Conservation (phyloP, 2,888 invertebrate genomes). For the Tenodera sinensis region DNA sequence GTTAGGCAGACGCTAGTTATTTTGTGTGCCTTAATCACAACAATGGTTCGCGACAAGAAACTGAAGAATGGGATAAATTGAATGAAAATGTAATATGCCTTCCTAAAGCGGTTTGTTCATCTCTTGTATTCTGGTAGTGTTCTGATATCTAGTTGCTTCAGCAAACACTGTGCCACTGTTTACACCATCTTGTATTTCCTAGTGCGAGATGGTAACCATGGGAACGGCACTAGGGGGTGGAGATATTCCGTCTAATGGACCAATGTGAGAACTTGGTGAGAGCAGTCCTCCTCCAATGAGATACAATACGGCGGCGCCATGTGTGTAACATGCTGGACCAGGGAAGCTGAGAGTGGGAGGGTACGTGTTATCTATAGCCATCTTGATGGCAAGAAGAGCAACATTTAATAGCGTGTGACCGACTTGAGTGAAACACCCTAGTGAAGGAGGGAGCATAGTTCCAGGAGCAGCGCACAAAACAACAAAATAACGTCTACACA, state of each 20-base stretch:
- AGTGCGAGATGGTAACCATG: not conserved
- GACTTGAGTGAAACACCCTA: not conserved
- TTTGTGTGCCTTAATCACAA: too few species aligned
- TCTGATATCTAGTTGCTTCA: not conserved
- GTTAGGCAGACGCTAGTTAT: too few species aligned
- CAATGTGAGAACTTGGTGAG: not conserved
- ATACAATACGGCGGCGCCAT: slow-evolving; percentile 1
- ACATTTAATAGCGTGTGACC: not conserved
- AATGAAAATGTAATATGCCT: too few species aligned
- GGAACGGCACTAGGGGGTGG: not conserved
- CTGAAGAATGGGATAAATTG: too few species aligned
- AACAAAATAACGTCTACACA: not conserved
- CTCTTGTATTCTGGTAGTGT: too few species aligned
- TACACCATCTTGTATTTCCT: not conserved
- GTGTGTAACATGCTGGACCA: not conserved
- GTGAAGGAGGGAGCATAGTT: not conserved
- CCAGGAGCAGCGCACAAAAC: not conserved
- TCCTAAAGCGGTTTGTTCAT: too few species aligned
- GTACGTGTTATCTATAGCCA: not conserved
- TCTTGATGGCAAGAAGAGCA: not conserved
- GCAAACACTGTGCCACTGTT: not conserved
- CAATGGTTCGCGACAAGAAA: too few species aligned
- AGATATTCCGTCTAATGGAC: not conserved
- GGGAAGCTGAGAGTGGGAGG: not conserved
- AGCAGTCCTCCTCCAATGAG: slow-evolving; percentile 6